phyloP scores from a whole-genome alignment of 2,113 vertebrate genomes.

The Brachirus orientalis region DNA sequence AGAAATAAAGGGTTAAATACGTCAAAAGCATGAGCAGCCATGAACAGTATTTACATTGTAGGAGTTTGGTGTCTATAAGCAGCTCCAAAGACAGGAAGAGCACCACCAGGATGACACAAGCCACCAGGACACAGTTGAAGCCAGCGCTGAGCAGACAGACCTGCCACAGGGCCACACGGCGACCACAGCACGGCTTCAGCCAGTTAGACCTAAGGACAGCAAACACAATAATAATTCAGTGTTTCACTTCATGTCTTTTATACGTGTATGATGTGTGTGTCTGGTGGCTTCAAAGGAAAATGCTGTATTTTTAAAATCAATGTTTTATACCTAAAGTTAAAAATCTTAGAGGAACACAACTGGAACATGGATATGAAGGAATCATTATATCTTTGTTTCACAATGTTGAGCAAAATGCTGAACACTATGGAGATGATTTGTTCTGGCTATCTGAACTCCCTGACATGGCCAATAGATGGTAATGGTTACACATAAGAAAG shows the following conservation, averaged over 20 bases:
- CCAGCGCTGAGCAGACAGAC: conserved; percentile 97
- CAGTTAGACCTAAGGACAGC: conserved; percentile 89
- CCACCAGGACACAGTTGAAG: conserved; percentile 98
- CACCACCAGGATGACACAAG: conserved; percentile 96
- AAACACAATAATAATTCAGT: background rate
- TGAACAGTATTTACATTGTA: conserved; percentile 91
- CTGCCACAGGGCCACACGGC: conserved; percentile 94
- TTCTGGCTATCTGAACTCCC: too few relatives aligned
- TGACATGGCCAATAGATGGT: conserved; percentile 61
- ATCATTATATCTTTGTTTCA: too few relatives aligned
- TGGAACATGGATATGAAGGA: too few relatives aligned
- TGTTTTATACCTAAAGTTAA: too few relatives aligned
- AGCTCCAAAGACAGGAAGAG: conserved; percentile 96
- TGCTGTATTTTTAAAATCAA: too few relatives aligned
- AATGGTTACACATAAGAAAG: conserved; percentile 38
- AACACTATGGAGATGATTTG: too few relatives aligned
- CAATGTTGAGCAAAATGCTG: too few relatives aligned
- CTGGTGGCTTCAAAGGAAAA: too few relatives aligned
- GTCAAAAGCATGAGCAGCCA: conserved; percentile 5
- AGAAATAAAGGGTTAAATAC: conserved; percentile 23
- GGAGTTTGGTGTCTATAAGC: conserved; percentile 97
- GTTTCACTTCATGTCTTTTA: too few relatives aligned
- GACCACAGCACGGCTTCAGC: conserved; percentile 98
- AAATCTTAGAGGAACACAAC: too few relatives aligned
- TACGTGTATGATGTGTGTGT: too few relatives aligned